Evolutionary conservation across 2,888 invertebrate genomes (phyloP), one percentile per base, ranked within the genome.

Genomic region (Latrodectus elegans): DNA sequence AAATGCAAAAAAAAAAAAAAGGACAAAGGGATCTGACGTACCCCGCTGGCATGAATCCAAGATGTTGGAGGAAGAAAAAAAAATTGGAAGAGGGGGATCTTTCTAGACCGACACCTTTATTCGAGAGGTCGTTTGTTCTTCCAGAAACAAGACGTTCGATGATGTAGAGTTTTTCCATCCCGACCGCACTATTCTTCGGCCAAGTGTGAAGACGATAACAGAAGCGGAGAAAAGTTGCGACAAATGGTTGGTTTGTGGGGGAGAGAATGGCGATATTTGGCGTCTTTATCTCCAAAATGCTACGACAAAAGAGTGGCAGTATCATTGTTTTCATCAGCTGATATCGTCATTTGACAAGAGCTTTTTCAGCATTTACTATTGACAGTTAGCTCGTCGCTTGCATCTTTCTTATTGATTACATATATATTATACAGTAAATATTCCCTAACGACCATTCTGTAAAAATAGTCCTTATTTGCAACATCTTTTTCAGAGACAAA

Each of bases 131-230:
- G 84, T 77, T 72, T 84, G 84, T 76, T 78, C 71, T 71, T 71
- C 49, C 70, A 51, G 77, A 84, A 84, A 84, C 84, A 84, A 84
- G 84, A 84, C 84, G 72, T 84, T 84, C 84, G 84, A 84, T 84
- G 77, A 84, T 77, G 84, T 84, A 51, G 72, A 65, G 84, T 84
- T 84, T 84, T 76, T 72, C 65, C 71, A 64, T 17, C 72, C 17
- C 53, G n/a, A 60, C 60, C n/a, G 60, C 12, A n/a, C 9, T 60
- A 60, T 51, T 73, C 71, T 77, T 76, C 84, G 84, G 53, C 84
- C 84, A 68, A 72, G 77, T 84, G 84, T 84, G 84, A 84, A 84
- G 77, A 71, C 84, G 84, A 84, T 84, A 84, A 84, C 77, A 65
- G 22, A 11, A 26, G 15, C 70, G 71, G 49, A 17, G 55, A 82